A percentile compares a stretch with the other conserved stretches of the same genome.
Evolutionary conservation across 1,140 invertebrate genomes (phyloP).

Genomic region (Drosophila chauvacae): DNA sequence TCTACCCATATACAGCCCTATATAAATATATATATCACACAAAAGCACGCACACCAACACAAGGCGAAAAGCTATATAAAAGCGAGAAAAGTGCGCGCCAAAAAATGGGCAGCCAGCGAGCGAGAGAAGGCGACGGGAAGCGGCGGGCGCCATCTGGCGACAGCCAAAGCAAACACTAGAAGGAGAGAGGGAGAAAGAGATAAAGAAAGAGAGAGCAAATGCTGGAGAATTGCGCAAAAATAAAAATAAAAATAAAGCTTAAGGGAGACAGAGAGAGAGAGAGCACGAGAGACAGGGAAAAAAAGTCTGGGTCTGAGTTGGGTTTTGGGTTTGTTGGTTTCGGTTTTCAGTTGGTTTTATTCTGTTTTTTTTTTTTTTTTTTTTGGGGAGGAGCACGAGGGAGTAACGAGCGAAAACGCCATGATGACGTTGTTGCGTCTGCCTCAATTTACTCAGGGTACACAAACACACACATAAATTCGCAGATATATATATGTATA

Average conservation of each 20-base stretch:
- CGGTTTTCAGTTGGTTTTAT: constrained; percentile 44
- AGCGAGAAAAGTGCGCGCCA: constrained; percentile 47
- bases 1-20: constrained; percentile 24
- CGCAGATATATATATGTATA: background rate
- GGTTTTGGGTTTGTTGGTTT: constrained; percentile 50
- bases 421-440: constrained; percentile 57
- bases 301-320: constrained; percentile 38
- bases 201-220: constrained; percentile 1
- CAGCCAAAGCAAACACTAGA: constrained; percentile 37
- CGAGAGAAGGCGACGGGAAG: background rate
- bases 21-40: constrained; percentile 32
- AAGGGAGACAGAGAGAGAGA: constrained; percentile 13
- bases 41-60: constrained; percentile 32
- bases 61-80: constrained; percentile 32
- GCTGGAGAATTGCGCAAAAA: constrained; percentile 54
- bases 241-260: constrained; percentile 58
- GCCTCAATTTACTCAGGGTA: constrained; percentile 36
- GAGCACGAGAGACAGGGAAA: background rate
- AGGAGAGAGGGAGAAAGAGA: constrained; percentile 3
- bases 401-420: constrained; percentile 35
- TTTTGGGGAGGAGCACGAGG: constrained; percentile 5
- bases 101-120: constrained; percentile 37
- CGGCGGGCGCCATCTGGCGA: constrained; percentile 67
- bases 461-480: constrained; percentile 11
- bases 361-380: constrained; percentile 8